phyloP scores from a whole-genome alignment of 2,797 vertebrate genomes.

The Pangasius larnaudii region DNA sequence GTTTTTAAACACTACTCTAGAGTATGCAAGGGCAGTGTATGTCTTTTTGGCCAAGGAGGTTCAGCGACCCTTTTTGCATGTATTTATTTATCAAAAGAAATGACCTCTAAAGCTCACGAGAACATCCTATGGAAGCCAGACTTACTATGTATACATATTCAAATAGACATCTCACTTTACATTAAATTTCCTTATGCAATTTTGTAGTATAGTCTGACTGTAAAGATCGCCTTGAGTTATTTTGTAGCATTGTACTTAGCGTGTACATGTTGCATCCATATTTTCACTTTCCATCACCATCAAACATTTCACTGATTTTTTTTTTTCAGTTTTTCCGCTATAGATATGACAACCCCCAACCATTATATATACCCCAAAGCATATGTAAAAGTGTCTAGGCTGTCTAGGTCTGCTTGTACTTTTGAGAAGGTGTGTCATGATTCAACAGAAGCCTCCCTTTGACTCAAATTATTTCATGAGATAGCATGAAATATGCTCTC shows the following conservation, averaged over 20 bases:
- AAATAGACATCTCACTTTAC: constrained; percentile 39
- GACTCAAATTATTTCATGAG: neutral
- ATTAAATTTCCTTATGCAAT: constrained; percentile 45
- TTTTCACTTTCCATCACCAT: neutral
- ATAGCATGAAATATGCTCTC: neutral
- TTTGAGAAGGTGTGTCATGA: neutral
- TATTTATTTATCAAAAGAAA: constrained; percentile 6
- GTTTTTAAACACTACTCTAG: constrained; percentile 1
- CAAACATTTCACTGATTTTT: neutral
- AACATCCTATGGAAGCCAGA: neutral
- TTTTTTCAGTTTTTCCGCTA: neutral
- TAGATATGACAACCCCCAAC: neutral
- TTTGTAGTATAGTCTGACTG: constrained; percentile 7
- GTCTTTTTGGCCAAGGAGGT: neutral
- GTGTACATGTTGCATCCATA: neutral
- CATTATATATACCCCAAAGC: neutral
- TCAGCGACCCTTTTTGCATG: neutral
- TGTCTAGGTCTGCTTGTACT: neutral
- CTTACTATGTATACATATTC: constrained; percentile 16
- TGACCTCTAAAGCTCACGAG: constrained; percentile 1
- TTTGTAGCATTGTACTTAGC: neutral
- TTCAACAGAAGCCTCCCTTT: neutral
- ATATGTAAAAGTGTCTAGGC: neutral
- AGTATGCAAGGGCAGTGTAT: neutral
- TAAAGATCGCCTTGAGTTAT: neutral